Percentiles rank a stretch among this genome's conserved stretches.
These are phyloP conservation scores for Phragmatobia fuliginosa DNA, from an alignment of 2,888 invertebrate species.

Conservation along the genomic window DNA sequence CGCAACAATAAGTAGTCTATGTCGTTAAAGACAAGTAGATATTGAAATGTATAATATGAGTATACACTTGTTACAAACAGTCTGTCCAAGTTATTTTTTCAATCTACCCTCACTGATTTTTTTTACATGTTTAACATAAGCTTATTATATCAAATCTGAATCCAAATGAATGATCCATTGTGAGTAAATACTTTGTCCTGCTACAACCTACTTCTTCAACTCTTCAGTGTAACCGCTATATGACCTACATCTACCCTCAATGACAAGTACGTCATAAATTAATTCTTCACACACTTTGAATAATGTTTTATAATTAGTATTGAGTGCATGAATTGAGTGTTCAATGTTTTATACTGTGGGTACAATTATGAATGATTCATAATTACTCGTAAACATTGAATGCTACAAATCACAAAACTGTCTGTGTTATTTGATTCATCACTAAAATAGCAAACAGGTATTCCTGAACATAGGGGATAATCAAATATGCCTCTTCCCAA, in stretches of 20 bases:
- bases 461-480: too few species aligned
- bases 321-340: not conserved
- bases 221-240: not conserved
- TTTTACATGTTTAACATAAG: not conserved
- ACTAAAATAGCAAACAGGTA: not conserved
- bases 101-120: not conserved
- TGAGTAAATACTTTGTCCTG: not conserved
- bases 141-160: not conserved
- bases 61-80: too few species aligned
- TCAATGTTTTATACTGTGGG: not conserved
- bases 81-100: not conserved
- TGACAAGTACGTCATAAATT: conserved; percentile 6
- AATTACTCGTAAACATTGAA: not conserved
- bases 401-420: not conserved
- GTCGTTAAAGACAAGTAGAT: too few species aligned
- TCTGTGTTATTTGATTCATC: not conserved
- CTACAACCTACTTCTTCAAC: not conserved
- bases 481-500: too few species aligned
- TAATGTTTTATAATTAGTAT: conserved; percentile 9
- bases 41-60: too few species aligned
- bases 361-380: too few species aligned
- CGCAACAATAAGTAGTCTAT: too few species aligned
- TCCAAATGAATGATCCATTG: not conserved
- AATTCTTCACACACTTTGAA: conserved; percentile 12
- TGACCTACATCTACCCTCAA: conserved; percentile 8